These are phyloP conservation scores for Cricetomys ansorgei DNA, from an alignment of 2,113 vertebrate genomes.

Conservation along the genomic window DNA sequence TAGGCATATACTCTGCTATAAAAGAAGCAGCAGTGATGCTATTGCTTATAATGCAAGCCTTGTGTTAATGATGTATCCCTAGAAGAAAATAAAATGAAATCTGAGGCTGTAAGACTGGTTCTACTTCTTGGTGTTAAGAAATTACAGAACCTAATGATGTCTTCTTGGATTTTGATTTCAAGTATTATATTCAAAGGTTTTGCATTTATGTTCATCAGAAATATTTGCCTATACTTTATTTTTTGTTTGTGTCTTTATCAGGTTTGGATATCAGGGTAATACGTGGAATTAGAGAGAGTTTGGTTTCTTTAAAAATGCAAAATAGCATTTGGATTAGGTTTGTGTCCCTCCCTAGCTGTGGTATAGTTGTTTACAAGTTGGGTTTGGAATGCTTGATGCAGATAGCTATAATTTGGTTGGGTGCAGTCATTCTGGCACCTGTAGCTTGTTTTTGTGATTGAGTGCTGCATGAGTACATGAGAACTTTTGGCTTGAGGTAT, in stretches of 20 bases:
- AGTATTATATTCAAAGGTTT: not conserved
- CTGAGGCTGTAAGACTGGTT: too few species aligned
- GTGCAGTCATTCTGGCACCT: too few species aligned
- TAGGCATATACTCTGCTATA: not conserved
- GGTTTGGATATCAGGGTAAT: not conserved
- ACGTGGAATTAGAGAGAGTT: not conserved
- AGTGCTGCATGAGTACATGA: too few species aligned
- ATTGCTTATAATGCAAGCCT: not conserved
- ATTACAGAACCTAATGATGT: not conserved
- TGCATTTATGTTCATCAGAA: not conserved
- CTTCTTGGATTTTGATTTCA: not conserved
- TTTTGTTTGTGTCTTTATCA: not conserved
- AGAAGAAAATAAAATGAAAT: not conserved
- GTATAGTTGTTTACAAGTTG: too few species aligned
- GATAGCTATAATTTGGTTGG: too few species aligned
- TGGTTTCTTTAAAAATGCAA: too few species aligned
- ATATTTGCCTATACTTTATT: not conserved
- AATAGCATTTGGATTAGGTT: too few species aligned
- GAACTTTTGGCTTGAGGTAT: too few species aligned
- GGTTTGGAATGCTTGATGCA: too few species aligned
- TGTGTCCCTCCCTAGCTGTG: too few species aligned
- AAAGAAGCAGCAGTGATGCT: not conserved
- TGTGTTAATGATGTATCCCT: not conserved
- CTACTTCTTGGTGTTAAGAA: not conserved
- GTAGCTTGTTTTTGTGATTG: too few species aligned